Evolutionary conservation across 2,888 invertebrate species (phyloP).

Genomic region (Tinea pellionella): DNA sequence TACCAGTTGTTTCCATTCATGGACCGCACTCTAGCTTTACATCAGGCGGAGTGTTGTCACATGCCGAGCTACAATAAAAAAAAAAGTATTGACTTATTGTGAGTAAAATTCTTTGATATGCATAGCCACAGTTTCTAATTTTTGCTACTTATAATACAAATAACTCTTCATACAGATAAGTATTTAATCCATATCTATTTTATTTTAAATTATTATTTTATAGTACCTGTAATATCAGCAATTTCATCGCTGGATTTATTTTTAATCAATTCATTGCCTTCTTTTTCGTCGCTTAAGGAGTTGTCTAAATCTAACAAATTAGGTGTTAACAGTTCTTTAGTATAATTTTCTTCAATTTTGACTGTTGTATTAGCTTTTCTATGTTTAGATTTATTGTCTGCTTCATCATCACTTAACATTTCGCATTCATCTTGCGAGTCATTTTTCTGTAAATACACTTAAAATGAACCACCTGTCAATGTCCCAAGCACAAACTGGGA

Average conservation of each 20-base stretch:
- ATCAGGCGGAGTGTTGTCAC: too few relatives aligned
- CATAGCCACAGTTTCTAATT: too few relatives aligned
- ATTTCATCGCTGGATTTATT: constrained; percentile 3
- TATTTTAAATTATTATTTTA: too few relatives aligned
- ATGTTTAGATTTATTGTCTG: not conserved
- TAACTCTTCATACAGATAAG: too few relatives aligned
- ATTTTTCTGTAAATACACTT: constrained; percentile 28
- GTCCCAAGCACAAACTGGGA: too few relatives aligned
- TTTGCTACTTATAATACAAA: too few relatives aligned
- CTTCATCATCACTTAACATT: constrained; percentile 28
- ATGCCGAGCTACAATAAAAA: too few relatives aligned
- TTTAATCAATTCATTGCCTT: constrained; percentile 14
- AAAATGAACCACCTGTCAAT: not conserved
- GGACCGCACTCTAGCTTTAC: too few relatives aligned
- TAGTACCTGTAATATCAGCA: not conserved
- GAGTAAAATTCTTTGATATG: too few relatives aligned
- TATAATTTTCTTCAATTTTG: not conserved
- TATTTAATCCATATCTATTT: too few relatives aligned
- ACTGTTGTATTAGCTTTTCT: not conserved
- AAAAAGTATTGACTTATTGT: too few relatives aligned
- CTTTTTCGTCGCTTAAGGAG: constrained; percentile 26
- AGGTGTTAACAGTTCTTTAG: constrained; percentile 19
- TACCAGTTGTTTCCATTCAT: too few relatives aligned
- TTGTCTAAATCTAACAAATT: constrained; percentile 30
- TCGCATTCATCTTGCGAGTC: constrained; percentile 44